Evolutionary conservation across 1,140 invertebrate species (phyloP), one percentile per base, ranked within the genome.

Genomic region (Caenorhabditis latens): DNA sequence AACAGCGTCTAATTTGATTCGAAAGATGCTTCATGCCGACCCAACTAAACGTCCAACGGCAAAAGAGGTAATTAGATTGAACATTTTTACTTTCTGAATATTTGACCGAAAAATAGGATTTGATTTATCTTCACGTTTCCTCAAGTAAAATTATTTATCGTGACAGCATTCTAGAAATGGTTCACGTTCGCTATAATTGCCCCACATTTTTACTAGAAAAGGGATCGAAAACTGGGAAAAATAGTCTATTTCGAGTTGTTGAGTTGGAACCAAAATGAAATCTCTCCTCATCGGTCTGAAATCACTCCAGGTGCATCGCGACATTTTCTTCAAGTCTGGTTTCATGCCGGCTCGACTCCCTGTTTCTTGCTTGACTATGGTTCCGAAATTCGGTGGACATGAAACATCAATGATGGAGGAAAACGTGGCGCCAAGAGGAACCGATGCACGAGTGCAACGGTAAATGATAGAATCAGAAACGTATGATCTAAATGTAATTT

Each of bases 41-140:
- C 97, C 97, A 0, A 93, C 94, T 42, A 94, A 95, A 88, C 94
- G 97, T 79, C 97, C 97, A 0, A 95, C 95, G 19, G 95, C 98
- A 24, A 84, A 89, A 32, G n/a, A 75, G 65, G 86, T 87, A 14
- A 16, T 53, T 14, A 53, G 3, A 53, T 53, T 53, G 5, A 11
- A 53, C 50, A 16, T 53, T 53, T 53, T 16, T 53, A 53, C 13
- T 53, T 53, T 16, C 50, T 3, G 11, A 11, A 53, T 53, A 0
- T 53, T 14, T 53, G 16, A 14, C 50, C 5, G n/a, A 32, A 32
- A 32, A 32, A 32, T 32, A 2, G 32, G 32, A 32, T 32, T 32
- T 32, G 32, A 48, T 53, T 9, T 42, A 16, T 24, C 8, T 32
- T 63, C 61, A 63, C 61, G 61, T 63, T 32, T 32, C 21, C 7